Evolutionary conservation across 1,140 invertebrate genomes (phyloP), one percentile per base, ranked within the genome.

Genomic region (Caenorhabditis remanei): DNA sequence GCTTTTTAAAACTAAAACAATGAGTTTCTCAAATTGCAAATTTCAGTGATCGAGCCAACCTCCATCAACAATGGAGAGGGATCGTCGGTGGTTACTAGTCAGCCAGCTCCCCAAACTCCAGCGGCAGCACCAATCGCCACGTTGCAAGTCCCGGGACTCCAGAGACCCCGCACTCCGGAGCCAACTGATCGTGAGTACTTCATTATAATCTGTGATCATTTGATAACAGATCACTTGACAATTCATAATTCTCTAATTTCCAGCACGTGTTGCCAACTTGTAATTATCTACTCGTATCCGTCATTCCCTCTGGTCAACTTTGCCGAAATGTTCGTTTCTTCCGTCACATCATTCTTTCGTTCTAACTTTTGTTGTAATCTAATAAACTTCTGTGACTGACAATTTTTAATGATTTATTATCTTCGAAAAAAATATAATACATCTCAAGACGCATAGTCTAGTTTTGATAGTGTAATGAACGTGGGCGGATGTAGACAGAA

Each of bases 21-120:
- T 32, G 32, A 32, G 32, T 32, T 53, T 19, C 2, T 50, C 75
- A 9, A 55, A 4, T 83, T 14, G 2, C 16, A 41, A n/a, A 50
- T 85, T 63, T 63, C 71, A 88, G 87, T 88, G 9, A 88, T 88
- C 53, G 87, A 88, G 53, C 87, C 87, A 8, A 88, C 87, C 13
- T 85, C 87, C 3, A 79, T 88, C n/a, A 71, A 63, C 43, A 75
- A 71, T 32, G 84, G 71, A 19, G 61, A 65, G 24, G 71, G 43
- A 8, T 6, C 46, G 9, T 79, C 71, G n/a, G 71, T 79, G 2
- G 71, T n/a, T 11, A 21, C 13, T n/a, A 46, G 46, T 1, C 5
- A 79, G 9, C 7, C 46, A 79, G n/a, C 71, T 9, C 14, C 71
- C 1, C n/a, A 40, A 19, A 19, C 19, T 11, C 46, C 71, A 32